Evolutionary conservation across 2,113 vertebrate species (phyloP).

Genomic region (Rattus norvegicus): DNA sequence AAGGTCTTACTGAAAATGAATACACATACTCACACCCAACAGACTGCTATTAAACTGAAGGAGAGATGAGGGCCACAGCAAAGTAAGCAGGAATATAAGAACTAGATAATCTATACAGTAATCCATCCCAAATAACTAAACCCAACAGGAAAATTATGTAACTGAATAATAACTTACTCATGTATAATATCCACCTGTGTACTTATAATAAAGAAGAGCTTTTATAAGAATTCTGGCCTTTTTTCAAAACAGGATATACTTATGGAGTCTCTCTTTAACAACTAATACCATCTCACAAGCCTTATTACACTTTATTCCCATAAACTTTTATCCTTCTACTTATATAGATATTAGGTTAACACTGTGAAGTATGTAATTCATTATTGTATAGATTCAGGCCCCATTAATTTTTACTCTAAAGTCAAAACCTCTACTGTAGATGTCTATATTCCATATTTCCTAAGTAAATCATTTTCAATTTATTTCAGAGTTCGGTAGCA

Average conservation of each 20-base stretch:
- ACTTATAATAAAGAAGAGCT: slow-evolving; percentile 23
- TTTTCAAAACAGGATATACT: slow-evolving; percentile 21
- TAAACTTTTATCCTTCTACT: neutral
- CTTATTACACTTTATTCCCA: neutral
- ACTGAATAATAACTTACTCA: neutral
- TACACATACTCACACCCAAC: neutral
- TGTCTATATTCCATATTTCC: slow-evolving; percentile 27
- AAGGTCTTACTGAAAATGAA: neutral
- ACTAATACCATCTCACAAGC: neutral
- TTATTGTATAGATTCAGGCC: neutral
- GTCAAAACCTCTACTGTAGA: slow-evolving; percentile 8
- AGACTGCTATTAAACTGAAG: neutral
- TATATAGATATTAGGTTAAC: neutral
- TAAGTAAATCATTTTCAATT: slow-evolving; percentile 59
- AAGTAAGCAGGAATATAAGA: neutral
- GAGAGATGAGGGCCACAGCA: neutral
- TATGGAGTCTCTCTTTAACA: neutral
- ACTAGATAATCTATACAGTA: neutral
- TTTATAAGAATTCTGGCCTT: slow-evolving; percentile 31
- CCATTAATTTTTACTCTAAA: neutral
- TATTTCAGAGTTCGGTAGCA: slow-evolving; percentile 53
- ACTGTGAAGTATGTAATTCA: neutral
- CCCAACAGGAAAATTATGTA: neutral
- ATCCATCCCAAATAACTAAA: neutral
- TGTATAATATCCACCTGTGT: neutral